These are phyloP conservation scores for Drosophila phalerata DNA, from an alignment of 2,888 invertebrate genomes.

Conservation along the genomic window DNA sequence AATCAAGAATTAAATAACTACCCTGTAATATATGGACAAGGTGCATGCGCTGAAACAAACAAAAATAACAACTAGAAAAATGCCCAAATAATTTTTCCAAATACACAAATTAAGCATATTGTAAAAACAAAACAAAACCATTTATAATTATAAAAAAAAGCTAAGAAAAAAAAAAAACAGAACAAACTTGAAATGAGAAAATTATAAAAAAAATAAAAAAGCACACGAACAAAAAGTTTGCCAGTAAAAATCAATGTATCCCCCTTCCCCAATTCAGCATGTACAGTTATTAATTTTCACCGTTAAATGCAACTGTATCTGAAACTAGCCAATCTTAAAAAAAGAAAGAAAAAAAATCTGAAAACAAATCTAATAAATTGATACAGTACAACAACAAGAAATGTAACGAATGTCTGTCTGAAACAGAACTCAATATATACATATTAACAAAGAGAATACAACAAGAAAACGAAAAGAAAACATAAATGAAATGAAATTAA, in stretches of 20 bases:
- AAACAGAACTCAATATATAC: constrained; percentile 10
- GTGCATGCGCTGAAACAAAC: constrained; percentile 42
- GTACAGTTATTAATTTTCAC: constrained; percentile 38
- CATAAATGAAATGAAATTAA: constrained; percentile 13
- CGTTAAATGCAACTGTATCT: constrained; percentile 21
- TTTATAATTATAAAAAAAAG: constrained; percentile 12
- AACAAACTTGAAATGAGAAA: constrained; percentile 1
- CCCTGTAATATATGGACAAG: constrained; percentile 48
- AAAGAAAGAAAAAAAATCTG: constrained; percentile 19
- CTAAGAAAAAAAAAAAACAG: background rate
- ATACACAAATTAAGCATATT: constrained; percentile 42
- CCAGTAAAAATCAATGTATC: constrained; percentile 23
- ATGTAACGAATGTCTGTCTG: background rate
- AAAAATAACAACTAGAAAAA: constrained; percentile 39
- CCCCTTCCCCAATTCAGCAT: constrained; percentile 17
- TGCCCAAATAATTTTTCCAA: constrained; percentile 48
- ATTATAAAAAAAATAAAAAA: background rate
- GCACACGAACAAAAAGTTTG: constrained; percentile 40
- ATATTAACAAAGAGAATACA: constrained; percentile 29
- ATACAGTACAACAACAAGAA: constrained; percentile 21
- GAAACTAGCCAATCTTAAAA: constrained; percentile 43
- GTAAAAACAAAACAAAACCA: constrained; percentile 23
- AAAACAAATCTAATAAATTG: constrained; percentile 15
- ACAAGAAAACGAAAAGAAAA: constrained; percentile 27
- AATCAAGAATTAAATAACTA: constrained; percentile 29